These are phyloP conservation scores for Dendrolimus pini DNA, from an alignment of 2,888 invertebrate species.

Conservation along the genomic window DNA sequence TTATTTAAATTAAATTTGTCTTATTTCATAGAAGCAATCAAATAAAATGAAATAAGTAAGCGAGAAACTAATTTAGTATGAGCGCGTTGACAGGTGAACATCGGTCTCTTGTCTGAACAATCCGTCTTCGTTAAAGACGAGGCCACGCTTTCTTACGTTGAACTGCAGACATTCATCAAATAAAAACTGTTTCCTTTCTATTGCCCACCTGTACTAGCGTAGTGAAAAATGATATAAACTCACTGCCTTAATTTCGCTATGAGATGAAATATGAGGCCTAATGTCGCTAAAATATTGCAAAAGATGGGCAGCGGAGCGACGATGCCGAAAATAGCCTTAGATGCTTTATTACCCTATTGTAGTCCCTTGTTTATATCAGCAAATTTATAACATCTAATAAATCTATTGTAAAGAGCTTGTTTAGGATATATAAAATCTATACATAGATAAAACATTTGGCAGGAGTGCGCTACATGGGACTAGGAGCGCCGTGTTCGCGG, in stretches of 20 bases:
- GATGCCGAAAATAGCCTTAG: neutral
- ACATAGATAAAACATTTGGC: neutral
- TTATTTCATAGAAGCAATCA: no score
- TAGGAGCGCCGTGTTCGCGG: no score
- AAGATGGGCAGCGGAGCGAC: neutral
- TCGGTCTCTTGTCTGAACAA: constrained; percentile 42
- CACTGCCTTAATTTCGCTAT: constrained; percentile 19
- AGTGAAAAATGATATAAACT: constrained; percentile 38
- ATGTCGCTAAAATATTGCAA: constrained; percentile 5
- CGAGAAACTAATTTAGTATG: constrained; percentile 25
- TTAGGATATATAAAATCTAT: neutral
- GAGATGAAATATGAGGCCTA: constrained; percentile 17
- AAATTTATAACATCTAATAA: neutral
- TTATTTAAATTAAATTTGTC: no score
- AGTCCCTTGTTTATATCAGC: neutral
- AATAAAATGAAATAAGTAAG: neutral
- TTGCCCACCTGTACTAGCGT: constrained; percentile 22
- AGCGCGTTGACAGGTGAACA: constrained; percentile 14
- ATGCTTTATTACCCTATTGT: neutral
- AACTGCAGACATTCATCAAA: constrained; percentile 48
- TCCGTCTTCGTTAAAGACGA: constrained; percentile 53
- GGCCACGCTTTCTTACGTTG: constrained; percentile 29
- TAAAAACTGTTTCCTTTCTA: constrained; percentile 31
- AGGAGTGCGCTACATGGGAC: no score
- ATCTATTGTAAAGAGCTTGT: neutral